Evolutionary conservation across 2,888 invertebrate species (phyloP).

Genomic region (Blomia tropicalis): DNA sequence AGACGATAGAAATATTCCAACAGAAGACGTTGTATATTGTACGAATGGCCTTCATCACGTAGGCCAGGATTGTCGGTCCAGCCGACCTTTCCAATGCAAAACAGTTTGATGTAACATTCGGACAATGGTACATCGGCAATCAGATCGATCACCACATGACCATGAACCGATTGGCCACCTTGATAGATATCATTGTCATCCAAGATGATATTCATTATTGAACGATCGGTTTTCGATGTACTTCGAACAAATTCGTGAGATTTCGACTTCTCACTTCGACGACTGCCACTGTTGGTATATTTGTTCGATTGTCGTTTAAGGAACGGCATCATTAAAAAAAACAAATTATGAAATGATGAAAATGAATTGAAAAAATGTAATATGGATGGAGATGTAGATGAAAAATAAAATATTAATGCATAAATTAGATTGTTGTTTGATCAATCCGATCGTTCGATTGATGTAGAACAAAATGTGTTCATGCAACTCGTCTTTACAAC

Average conservation of each 20-base stretch:
- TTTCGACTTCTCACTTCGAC: too few relatives aligned
- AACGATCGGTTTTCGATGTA: too few relatives aligned
- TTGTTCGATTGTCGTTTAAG: neutral
- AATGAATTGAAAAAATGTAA: neutral
- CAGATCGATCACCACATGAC: neutral
- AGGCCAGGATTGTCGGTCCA: constrained; percentile 20
- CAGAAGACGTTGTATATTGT: constrained; percentile 7
- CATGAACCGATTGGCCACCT: constrained; percentile 5
- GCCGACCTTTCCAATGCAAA: constrained; percentile 3
- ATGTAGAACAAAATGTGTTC: too few relatives aligned
- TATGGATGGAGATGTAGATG: neutral
- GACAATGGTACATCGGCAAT: constrained; percentile 1
- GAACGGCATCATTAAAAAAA: too few relatives aligned
- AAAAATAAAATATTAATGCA: neutral
- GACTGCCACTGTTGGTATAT: too few relatives aligned
- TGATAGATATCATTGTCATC: constrained; percentile 6
- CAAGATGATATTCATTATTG: constrained; percentile 16
- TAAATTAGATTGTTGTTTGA: too few relatives aligned
- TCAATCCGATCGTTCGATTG: too few relatives aligned
- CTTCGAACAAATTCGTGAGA: too few relatives aligned
- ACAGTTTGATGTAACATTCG: neutral
- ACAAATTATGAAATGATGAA: too few relatives aligned
- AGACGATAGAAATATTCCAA: constrained; percentile 9
- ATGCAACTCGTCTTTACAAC: too few relatives aligned
- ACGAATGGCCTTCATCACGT: constrained; percentile 15